Base-by-base conservation (phyloP, 2,888 invertebrate species). In the Torymus auratus region DNA sequence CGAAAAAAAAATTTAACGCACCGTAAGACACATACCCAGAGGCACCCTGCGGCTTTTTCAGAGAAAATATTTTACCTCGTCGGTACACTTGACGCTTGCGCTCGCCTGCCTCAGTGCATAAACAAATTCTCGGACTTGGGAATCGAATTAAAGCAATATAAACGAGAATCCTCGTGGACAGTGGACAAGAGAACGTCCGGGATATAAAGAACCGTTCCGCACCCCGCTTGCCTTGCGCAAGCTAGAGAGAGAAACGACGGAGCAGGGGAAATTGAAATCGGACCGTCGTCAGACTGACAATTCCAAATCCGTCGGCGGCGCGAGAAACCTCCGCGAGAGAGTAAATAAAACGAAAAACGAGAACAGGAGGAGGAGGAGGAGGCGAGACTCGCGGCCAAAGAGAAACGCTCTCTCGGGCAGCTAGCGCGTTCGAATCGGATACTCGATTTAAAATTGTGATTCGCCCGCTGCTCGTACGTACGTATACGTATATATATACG, bases 221-320 rank as follows among this genome's bases (percentile, higher is more conserved):
- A 15, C n/a, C 14, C 28, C 28, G 28, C 15, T 76, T 76, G 69
- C 69, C 62, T 75, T 53, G n/a, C 10, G 23, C 62, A 53, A 15
- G 23, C 23, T 41, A 41, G 41, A 75, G 60, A 60, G 64, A 67
- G 60, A 67, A 67, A 72, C 60, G 60, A 17, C 52, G 41, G 14
- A 53, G 72, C 62, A 72, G 55, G 72, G 79, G 82, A 79, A 82
- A 82, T 82, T 82, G 82, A 79, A 82, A 82, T 82, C 79, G 76
- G 75, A 82, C 75, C 81, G 78, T 69, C 81, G 72, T 72, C 72
- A 72, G 77, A 77, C 70, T 78, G 81, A 82, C 81, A 82, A 82
- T 82, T 78, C 67, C 15, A 68, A 82, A 82, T 78, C 78, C 73
- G 69, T 64, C 65, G 70, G 52, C 53, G 60, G 58, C 50, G 12